Percentiles rank a stretch among this genome's conserved stretches.
phyloP scores from a whole-genome alignment of 2,888 invertebrate genomes.

The Silvanus unidentatus region DNA sequence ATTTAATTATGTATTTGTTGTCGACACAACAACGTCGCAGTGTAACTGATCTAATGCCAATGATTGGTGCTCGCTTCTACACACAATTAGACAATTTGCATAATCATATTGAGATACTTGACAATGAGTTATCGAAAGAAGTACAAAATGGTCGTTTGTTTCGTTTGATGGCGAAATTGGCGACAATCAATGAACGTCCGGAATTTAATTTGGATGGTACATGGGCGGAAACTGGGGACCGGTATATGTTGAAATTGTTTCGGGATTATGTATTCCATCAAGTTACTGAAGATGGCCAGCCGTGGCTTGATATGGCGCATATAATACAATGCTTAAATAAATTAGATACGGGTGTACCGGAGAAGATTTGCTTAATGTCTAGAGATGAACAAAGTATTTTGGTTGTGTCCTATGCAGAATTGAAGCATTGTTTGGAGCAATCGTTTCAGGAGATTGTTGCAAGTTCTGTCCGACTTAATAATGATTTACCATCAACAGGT shows the following conservation, averaged over 20 bases:
- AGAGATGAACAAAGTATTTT: constrained; percentile 94
- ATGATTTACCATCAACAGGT: constrained; percentile 12
- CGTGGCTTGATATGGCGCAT: constrained; percentile 96
- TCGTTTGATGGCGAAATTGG: constrained; percentile 84
- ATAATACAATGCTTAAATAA: constrained; percentile 91
- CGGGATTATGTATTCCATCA: constrained; percentile 97
- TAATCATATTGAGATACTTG: constrained; percentile 79
- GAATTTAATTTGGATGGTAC: constrained; percentile 88
- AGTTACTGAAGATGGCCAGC: constrained; percentile 83
- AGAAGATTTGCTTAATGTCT: constrained; percentile 91
- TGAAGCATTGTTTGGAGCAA: constrained; percentile 90
- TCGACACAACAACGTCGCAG: constrained; percentile 63
- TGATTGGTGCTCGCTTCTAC: constrained; percentile 97
- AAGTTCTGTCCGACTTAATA: constrained; percentile 14
- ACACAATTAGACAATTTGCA: constrained; percentile 89
- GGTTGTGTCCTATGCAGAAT: constrained; percentile 90
- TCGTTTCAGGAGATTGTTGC: constrained; percentile 72
- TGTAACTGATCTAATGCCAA: constrained; percentile 96
- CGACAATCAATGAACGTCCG: constrained; percentile 91
- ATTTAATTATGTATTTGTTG: constrained; percentile 85
- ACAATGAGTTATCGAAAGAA: constrained; percentile 87
- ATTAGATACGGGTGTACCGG: constrained; percentile 73
- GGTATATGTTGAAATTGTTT: constrained; percentile 97
- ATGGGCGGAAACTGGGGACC: constrained; percentile 98
- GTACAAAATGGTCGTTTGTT: constrained; percentile 92